Percentiles rank a stretch among this genome's conserved stretches.
Evolutionary conservation across 2,888 invertebrate genomes (phyloP).

Genomic region (Aphrophora alni): DNA sequence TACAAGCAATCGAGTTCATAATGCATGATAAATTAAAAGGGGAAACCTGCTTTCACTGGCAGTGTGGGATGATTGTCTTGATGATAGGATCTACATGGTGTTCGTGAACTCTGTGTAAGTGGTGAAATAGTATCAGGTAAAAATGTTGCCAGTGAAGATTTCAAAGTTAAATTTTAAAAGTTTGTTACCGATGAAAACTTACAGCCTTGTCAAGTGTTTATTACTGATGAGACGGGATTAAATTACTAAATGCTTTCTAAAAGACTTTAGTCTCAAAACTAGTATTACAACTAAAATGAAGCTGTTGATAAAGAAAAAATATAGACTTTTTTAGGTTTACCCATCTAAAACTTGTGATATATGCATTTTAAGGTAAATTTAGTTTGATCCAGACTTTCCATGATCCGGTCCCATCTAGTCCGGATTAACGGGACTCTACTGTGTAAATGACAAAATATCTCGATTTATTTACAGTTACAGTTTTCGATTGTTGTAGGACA

Average conservation of each 20-base stretch:
- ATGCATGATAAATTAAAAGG: background rate
- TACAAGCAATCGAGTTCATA: background rate
- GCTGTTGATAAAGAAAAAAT: no score
- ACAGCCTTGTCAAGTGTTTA: background rate
- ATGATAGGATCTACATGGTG: background rate
- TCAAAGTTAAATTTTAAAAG: background rate
- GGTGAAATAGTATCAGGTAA: background rate
- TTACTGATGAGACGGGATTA: background rate
- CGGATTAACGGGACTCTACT: no score
- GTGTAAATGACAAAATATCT: no score
- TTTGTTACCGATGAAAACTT: background rate
- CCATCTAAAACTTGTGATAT: no score
- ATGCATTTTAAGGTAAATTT: no score
- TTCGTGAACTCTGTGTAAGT: background rate
- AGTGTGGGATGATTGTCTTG: background rate
- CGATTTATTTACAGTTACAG: no score
- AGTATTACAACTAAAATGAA: no score
- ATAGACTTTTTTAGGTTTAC: no score
- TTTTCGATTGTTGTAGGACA: no score
- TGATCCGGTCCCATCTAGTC: no score
- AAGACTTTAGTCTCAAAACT: background rate
- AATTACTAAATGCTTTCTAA: background rate
- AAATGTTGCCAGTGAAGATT: background rate
- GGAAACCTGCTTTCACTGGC: background rate
- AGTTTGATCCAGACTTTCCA: no score